Conservation (phyloP, 30 jellyfish, hydroid and myxozoan genomes). For the Haliclystus octoradiatus region DNA sequence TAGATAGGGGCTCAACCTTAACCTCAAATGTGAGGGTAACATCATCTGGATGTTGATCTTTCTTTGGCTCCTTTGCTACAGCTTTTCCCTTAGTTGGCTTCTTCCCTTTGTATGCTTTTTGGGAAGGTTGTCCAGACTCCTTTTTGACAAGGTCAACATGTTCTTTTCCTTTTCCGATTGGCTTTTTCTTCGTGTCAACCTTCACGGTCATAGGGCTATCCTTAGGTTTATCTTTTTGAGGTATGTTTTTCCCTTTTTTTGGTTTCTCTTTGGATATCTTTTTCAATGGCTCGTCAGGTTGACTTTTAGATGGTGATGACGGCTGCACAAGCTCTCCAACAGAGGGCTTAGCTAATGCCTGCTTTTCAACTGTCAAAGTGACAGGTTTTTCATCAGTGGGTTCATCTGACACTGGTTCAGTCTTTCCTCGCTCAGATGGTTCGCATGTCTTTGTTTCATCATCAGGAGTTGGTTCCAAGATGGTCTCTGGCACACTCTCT, state of each 20-base stretch:
- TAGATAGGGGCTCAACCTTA: too few species aligned
- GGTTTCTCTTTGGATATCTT: background rate
- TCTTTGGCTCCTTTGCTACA: background rate
- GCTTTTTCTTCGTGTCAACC: too few species aligned
- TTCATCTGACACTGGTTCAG: background rate
- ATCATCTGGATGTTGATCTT: too few species aligned
- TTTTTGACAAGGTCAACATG: too few species aligned
- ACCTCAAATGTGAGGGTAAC: too few species aligned
- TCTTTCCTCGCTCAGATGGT: background rate
- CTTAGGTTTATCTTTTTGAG: too few species aligned
- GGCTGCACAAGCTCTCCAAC: background rate
- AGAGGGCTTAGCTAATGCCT: background rate
- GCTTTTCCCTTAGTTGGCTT: background rate
- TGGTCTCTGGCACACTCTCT: constrained; percentile 5
- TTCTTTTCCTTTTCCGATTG: too few species aligned
- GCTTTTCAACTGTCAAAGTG: background rate
- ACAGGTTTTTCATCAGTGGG: background rate
- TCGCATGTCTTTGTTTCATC: constrained; percentile 6
- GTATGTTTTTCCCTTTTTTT: background rate
- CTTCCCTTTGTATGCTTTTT: background rate
- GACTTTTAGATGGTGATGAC: background rate
- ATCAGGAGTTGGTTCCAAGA: constrained; percentile 8
- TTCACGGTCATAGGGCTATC: too few species aligned
- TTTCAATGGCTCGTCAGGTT: background rate
- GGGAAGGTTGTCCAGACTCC: background rate